Conservation (phyloP, 2,797 vertebrate species). For the Valencia hispanica region DNA sequence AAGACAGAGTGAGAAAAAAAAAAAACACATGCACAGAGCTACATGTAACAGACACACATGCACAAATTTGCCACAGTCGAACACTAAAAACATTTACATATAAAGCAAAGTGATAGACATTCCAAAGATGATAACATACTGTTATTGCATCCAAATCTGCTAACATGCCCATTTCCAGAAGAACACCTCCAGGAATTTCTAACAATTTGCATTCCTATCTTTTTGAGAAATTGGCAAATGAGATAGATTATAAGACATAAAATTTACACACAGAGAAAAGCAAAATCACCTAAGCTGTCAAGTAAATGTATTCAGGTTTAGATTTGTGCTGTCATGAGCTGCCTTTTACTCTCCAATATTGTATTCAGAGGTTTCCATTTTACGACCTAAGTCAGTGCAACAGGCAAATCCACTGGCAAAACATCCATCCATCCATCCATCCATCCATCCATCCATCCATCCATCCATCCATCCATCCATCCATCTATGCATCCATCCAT, state of each 20-base stretch:
- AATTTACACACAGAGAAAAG: constrained; percentile 48
- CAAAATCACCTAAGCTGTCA: constrained; percentile 47
- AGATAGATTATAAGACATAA: constrained; percentile 51
- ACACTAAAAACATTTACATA: constrained; percentile 12
- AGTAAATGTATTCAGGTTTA: constrained; percentile 14
- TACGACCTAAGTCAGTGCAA: not conserved
- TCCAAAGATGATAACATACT: constrained; percentile 52
- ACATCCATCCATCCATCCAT: not conserved
- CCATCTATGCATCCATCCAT: not conserved
- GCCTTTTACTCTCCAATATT: constrained; percentile 18
- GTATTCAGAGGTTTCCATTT: constrained; percentile 18
- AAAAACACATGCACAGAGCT: too few relatives aligned
- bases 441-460: not conserved
- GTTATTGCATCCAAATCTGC: constrained; percentile 57
- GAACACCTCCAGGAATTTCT: constrained; percentile 46
- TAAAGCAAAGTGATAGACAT: constrained; percentile 40
- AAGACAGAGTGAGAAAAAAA: too few relatives aligned
- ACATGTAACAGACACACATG: constrained; percentile 18
- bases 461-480: not conserved
- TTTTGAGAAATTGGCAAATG: constrained; percentile 41
- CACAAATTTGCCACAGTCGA: constrained; percentile 7
- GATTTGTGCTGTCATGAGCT: not conserved
- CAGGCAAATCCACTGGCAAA: not conserved
- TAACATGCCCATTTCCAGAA: constrained; percentile 47
- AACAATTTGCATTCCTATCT: constrained; percentile 50